Evolutionary conservation across 2,888 invertebrate species (phyloP), one percentile per base, ranked within the genome.

Genomic region (Drosophila subsilvestris): DNA sequence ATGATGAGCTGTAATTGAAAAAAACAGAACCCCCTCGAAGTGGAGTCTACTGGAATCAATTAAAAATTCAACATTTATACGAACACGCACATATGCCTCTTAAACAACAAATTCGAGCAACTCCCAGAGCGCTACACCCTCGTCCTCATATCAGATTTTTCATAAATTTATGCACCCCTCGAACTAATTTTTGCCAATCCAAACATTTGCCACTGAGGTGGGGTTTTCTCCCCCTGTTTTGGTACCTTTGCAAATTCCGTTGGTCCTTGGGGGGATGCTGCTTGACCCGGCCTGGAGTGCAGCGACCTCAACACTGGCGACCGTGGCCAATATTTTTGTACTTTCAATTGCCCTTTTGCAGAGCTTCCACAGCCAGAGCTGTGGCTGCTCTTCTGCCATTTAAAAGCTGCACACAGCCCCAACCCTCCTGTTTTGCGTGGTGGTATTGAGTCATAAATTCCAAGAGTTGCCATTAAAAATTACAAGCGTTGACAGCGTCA

Each of bases 161-260:
- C 74, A 80, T 84, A 86, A 84, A 86, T 86, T 83, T 83, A 83
- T 83, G 84, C 83, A 83, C 83, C 83, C 84, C 73, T 62, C 55
- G 71, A 67, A 81, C 75, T 86, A 79, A 86, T 83, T 83, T 75
- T 71, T 59, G 69, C 69, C 72, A 69, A 62, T 74, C 76, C 55
- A 10, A 17, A 65, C 51, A 25, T 17, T 18, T 17, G 32, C 42
- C 37, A 18, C 49, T 37, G 55, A 43, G 22, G 47, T 51, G 37
- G 63, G 49, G 62, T 73, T 67, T 70, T 48, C 63, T 44, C 44
- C 27, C 27, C 1, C 14, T 55, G 45, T 20, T 55, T 45, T n/a
- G 37, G 44, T 32, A 60, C 66, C 49, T 66, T 71, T 48, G 42
- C 37, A 57, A 66, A 71, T 71, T 53, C n/a, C 57, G 51, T 63